Evolutionary conservation across 2,797 vertebrate species (phyloP), one percentile per base, ranked within the genome.

Genomic region (Sebastes minor): DNA sequence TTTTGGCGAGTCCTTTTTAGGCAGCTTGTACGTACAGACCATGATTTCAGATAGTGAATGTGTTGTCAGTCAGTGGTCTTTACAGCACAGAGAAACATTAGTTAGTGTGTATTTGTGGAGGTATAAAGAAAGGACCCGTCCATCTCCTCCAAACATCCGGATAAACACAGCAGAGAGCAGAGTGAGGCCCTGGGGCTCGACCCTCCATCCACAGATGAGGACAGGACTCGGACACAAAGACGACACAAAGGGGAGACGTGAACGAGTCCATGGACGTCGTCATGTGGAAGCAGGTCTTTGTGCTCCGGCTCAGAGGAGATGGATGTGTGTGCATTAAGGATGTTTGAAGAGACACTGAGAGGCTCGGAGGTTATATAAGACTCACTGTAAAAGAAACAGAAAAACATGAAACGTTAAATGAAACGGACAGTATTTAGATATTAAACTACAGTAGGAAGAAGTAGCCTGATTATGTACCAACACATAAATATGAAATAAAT

Each of bases 231-330:
- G 8, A 72, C 79, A 91, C 80, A 88, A 91, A 42, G 38, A 42
- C 38, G 13, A 42, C 46, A 52, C 46, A 52, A 52, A 52, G 46
- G 20, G 6, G 42, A 87, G 78, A 57, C 20, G 61, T 67, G 61
- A 77, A 84, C 46, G 46, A 52, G 46, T 85, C 74, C 65, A 52
- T 60, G 79, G 85, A 60, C 16, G 42, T 62, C 30, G 0, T 86
- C 76, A 83, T 75, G 88, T 86, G 86, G 88, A 87, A 76, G 76
- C 69, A 11, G 73, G 63, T 35, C 81, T 89, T 90, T 87, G 76
- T 90, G 85, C 68, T 60, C 30, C 1, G 28, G 27, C 78, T 79
- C 76, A 25, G 23, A 64, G 76, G 82, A 88, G 75, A 72, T 74
- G 80, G 33, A 82, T 60, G 52, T 22, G 52, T 22, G 73, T 25